A percentile compares a stretch with the other conserved stretches of the same genome.
phyloP scores from a whole-genome alignment of 2,888 invertebrate species.

The Caenorhabditis afra region DNA sequence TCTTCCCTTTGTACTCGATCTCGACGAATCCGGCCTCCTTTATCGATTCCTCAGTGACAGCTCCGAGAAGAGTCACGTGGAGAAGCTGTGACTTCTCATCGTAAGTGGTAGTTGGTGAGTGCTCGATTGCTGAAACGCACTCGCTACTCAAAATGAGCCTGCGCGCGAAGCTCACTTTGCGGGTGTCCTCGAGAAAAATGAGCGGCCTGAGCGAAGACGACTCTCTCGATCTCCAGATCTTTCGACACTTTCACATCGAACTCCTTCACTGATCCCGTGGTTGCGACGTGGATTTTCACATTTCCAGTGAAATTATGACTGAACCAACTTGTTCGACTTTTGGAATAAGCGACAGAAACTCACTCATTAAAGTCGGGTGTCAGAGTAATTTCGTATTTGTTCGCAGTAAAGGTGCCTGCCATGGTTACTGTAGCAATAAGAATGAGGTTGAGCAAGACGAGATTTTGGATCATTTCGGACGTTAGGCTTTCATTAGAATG shows the following conservation, averaged over 20 bases:
- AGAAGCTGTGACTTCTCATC: background rate
- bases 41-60: slow-evolving; percentile 11
- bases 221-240: slow-evolving; percentile 12
- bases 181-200: slow-evolving; percentile 5
- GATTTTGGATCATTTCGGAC: background rate
- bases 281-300: slow-evolving; percentile 4
- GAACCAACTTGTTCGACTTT: background rate
- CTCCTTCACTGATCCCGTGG: slow-evolving; percentile 18
- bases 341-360: background rate
- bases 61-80: slow-evolving; percentile 2
- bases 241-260: slow-evolving; percentile 17
- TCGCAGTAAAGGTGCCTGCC: slow-evolving; percentile 9
- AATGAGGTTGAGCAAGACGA: background rate
- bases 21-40: slow-evolving; percentile 9
- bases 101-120: background rate
- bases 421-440: background rate
- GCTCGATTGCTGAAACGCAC: background rate
- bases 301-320: slow-evolving; percentile 11
- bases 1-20: slow-evolving; percentile 21
- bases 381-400: slow-evolving; percentile 19
- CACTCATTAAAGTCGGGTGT: slow-evolving; percentile 16
- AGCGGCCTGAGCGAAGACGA: slow-evolving; percentile 1
- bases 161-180: background rate
- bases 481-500: background rate
- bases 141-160: too few relatives aligned